A percentile compares a stretch with the other conserved stretches of the same genome.
Conservation (phyloP, 1,140 invertebrate genomes). For the Hermatobates lingyangjiaoensis region DNA sequence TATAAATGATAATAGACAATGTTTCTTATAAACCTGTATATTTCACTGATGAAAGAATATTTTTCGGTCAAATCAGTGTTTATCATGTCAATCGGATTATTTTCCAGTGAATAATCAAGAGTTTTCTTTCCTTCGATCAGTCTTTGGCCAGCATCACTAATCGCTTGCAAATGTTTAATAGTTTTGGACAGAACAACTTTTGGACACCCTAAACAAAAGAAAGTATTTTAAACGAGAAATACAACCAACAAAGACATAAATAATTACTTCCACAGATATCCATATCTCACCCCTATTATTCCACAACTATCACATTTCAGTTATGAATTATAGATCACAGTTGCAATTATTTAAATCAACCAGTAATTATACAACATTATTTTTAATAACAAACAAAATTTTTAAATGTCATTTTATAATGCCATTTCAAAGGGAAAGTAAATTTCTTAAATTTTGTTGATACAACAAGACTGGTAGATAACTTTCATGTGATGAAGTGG, state of each 20-base stretch:
- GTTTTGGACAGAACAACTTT: constrained; percentile 55
- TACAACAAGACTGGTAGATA: too few relatives aligned
- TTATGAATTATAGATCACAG: too few relatives aligned
- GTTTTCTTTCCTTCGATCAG: constrained; percentile 39
- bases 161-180: constrained; percentile 63
- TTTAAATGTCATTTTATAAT: too few relatives aligned
- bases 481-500: too few relatives aligned
- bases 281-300: too few relatives aligned
- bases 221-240: not conserved
- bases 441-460: too few relatives aligned
- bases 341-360: too few relatives aligned
- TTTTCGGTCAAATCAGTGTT: constrained; percentile 45
- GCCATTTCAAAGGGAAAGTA: too few relatives aligned
- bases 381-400: too few relatives aligned
- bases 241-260: not conserved
- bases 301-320: too few relatives aligned
- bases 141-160: constrained; percentile 58
- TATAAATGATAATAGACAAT: not conserved
- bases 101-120: constrained; percentile 55
- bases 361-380: too few relatives aligned
- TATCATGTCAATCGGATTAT: constrained; percentile 49
- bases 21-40: constrained; percentile 29
- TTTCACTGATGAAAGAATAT: constrained; percentile 66
- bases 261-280: not conserved
- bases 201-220: constrained; percentile 25